phyloP scores from a whole-genome alignment of 1,140 invertebrate genomes.

The Drosophila oshimai region DNA sequence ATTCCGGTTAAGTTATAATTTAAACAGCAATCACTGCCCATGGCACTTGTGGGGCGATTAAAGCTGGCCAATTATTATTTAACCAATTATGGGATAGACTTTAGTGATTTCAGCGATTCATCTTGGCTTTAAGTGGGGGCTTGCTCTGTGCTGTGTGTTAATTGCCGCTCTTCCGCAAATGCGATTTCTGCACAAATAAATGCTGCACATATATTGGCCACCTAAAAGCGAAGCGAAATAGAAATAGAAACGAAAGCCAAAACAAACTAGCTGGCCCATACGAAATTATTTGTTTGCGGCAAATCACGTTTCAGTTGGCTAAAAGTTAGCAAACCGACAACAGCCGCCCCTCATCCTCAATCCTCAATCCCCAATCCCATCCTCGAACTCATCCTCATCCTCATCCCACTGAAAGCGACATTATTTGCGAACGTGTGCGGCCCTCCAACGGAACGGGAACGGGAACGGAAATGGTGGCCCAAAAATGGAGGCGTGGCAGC shows the following conservation, averaged over 20 bases:
- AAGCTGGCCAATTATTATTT: constrained; percentile 9
- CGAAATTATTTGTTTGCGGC: constrained; percentile 57
- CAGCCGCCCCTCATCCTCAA: constrained; percentile 33
- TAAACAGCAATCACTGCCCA: constrained; percentile 17
- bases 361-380: too few relatives aligned
- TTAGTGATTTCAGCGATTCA: constrained; percentile 12
- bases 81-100: neutral
- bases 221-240: too few relatives aligned
- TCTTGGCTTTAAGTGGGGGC: constrained; percentile 14
- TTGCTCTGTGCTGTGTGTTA: too few relatives aligned
- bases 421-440: constrained; percentile 56
- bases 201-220: constrained; percentile 22
- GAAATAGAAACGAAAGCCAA: too few relatives aligned
- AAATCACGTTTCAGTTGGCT: constrained; percentile 57
- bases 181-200: constrained; percentile 38
- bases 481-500: constrained; percentile 14
- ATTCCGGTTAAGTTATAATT: neutral
- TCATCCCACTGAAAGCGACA: constrained; percentile 45
- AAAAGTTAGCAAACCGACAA: constrained; percentile 55
- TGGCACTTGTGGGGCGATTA: neutral
- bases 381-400: too few relatives aligned
- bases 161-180: constrained; percentile 41
- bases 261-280: constrained; percentile 30
- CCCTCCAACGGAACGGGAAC: constrained; percentile 24
- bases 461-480: neutral